Conservation (phyloP, 2,888 invertebrate species). For the Phyllotreta cruciferae region DNA sequence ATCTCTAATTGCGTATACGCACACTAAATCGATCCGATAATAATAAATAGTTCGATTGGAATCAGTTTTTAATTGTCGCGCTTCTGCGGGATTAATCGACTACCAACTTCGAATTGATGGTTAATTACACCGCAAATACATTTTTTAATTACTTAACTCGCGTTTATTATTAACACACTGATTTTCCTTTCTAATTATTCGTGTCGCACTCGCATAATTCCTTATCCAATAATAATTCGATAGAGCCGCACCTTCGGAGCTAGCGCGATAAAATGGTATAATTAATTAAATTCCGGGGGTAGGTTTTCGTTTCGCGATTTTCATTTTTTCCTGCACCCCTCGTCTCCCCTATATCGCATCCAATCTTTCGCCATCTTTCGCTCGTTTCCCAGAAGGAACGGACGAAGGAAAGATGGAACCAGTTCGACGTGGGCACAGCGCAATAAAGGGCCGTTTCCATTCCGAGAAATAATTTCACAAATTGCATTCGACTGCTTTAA, state of each 20-base stretch:
- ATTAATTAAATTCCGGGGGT: constrained; percentile 57
- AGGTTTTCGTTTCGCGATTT: constrained; percentile 38
- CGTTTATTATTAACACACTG: too few species aligned
- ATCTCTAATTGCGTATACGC: constrained; percentile 41
- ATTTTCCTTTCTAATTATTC: too few species aligned
- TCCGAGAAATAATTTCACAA: constrained; percentile 62
- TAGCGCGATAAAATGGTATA: constrained; percentile 52
- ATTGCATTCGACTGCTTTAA: constrained; percentile 59
- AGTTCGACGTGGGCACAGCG: constrained; percentile 31
- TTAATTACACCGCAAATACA: too few species aligned
- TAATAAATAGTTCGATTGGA: constrained; percentile 23
- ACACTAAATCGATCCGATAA: constrained; percentile 17
- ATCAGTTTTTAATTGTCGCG: constrained; percentile 21
- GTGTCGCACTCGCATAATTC: too few species aligned
- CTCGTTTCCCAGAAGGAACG: constrained; percentile 21
- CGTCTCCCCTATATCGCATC: constrained; percentile 29
- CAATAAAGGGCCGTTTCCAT: constrained; percentile 45
- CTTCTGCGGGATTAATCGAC: not conserved
- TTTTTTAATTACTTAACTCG: too few species aligned
- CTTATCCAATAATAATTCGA: too few species aligned
- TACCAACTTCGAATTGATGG: too few species aligned
- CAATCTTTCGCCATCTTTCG: constrained; percentile 28
- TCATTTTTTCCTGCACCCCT: constrained; percentile 21
- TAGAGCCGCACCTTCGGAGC: too few species aligned
- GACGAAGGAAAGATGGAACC: constrained; percentile 26